Percentiles rank a stretch among this genome's conserved stretches.
Evolutionary conservation across 2,888 invertebrate species (phyloP).

Genomic region (Quadriops clusia): DNA sequence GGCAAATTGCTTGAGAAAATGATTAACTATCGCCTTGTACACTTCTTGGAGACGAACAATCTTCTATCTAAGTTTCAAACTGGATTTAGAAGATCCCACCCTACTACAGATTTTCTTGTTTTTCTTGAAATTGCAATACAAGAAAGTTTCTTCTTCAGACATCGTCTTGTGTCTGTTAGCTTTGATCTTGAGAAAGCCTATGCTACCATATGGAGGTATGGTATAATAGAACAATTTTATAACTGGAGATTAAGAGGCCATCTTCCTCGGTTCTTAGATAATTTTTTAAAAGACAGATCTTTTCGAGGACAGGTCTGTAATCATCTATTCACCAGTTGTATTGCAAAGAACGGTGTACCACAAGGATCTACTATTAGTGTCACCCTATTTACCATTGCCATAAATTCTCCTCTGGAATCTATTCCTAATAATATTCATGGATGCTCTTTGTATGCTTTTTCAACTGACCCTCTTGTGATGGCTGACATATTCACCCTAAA

Average conservation of each 20-base stretch:
- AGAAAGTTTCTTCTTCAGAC: neutral
- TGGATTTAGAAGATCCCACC: neutral
- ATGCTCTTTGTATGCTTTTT: too few species aligned
- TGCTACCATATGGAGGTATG: neutral
- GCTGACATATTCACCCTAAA: too few species aligned
- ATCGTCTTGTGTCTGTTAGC: constrained; percentile 2
- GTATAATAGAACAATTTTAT: neutral
- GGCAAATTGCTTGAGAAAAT: constrained; percentile 4
- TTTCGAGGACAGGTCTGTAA: neutral
- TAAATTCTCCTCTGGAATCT: too few species aligned
- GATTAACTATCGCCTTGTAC: constrained; percentile 1
- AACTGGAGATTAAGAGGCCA: neutral
- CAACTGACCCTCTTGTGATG: too few species aligned
- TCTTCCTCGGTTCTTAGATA: constrained; percentile 1
- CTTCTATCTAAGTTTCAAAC: neutral
- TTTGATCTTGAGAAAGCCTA: constrained; percentile 6
- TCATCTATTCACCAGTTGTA: neutral
- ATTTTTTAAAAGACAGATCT: neutral
- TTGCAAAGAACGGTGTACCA: too few species aligned
- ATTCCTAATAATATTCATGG: too few species aligned
- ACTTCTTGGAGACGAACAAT: neutral
- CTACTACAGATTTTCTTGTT: constrained; percentile 3
- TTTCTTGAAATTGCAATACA: constrained; percentile 1
- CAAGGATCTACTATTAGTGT: too few species aligned
- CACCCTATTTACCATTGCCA: too few species aligned